These are phyloP conservation scores for Lethrus apterus DNA, from an alignment of 1,140 invertebrate species.

Conservation along the genomic window DNA sequence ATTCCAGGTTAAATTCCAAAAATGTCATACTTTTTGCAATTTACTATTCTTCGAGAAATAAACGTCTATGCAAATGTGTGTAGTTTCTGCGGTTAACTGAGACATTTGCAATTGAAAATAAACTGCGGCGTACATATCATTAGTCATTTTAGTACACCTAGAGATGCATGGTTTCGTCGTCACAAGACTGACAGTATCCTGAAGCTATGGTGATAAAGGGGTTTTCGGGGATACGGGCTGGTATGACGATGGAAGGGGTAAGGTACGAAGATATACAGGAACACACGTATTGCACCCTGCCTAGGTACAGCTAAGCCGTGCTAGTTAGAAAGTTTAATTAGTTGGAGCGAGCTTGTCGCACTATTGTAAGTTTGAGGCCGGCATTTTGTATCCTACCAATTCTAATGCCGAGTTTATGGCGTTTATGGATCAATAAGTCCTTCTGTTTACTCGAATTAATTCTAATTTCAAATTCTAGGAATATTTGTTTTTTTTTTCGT, in stretches of 20 bases:
- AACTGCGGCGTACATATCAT: slow-evolving; percentile 17
- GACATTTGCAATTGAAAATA: slow-evolving; percentile 8
- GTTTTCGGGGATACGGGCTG: slow-evolving; percentile 15
- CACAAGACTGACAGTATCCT: slow-evolving; percentile 29
- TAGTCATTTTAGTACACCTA: slow-evolving; percentile 15
- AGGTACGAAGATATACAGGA: slow-evolving; percentile 14
- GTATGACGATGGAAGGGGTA: slow-evolving; percentile 3
- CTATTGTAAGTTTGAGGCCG: slow-evolving; percentile 24
- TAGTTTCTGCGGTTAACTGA: too few species aligned
- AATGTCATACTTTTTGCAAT: too few species aligned
- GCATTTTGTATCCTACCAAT: slow-evolving; percentile 17
- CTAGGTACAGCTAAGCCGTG: slow-evolving; percentile 27
- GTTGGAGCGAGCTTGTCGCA: slow-evolving; percentile 28
- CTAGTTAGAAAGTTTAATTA: slow-evolving; percentile 35
- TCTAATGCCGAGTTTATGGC: slow-evolving; percentile 10
- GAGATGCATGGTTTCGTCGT: slow-evolving; percentile 9
- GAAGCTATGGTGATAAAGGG: slow-evolving; percentile 29
- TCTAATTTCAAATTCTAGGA: too few species aligned
- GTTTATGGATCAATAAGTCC: slow-evolving; percentile 13
- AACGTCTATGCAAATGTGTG: too few species aligned
- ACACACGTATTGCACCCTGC: slow-evolving; percentile 25
- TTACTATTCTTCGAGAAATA: too few species aligned
- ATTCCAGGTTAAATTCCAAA: too few species aligned
- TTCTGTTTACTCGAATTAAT: slow-evolving; percentile 10
- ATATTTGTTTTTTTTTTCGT: too few species aligned